Evolutionary conservation across 1,140 invertebrate genomes (phyloP).

Genomic region (Colletes latitarsis): DNA sequence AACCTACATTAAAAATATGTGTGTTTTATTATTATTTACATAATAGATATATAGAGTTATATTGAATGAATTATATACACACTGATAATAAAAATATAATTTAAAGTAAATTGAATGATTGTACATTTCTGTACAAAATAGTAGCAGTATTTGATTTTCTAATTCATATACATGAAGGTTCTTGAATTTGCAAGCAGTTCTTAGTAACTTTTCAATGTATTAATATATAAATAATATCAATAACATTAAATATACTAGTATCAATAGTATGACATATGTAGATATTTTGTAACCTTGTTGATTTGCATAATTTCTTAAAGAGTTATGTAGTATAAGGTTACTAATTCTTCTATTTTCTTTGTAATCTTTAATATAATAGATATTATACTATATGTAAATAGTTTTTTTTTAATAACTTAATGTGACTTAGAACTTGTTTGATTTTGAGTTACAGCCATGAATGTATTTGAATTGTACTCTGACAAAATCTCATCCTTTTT

Average conservation of each 20-base stretch:
- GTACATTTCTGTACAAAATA: not conserved
- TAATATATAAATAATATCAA: not conserved
- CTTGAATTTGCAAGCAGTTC: not conserved
- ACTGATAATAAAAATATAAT: not conserved
- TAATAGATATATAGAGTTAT: not conserved
- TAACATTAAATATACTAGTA: too few species aligned
- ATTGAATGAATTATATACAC: not conserved
- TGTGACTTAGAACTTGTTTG: too few species aligned
- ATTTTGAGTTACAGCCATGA: not conserved
- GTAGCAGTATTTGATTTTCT: too few species aligned
- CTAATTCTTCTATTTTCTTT: not conserved
- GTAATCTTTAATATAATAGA: too few species aligned
- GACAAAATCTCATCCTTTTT: not conserved
- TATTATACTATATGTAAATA: too few species aligned
- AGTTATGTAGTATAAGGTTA: not conserved
- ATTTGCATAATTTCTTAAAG: not conserved
- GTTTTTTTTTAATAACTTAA: too few species aligned
- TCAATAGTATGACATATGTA: not conserved
- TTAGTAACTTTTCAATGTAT: not conserved
- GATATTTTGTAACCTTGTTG: not conserved
- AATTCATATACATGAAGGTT: too few species aligned
- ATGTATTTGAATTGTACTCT: not conserved
- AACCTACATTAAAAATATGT: not conserved
- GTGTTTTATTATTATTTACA: not conserved
- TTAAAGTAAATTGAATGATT: not conserved